Percentiles rank a stretch among this genome's conserved stretches.
Evolutionary conservation across 2,113 vertebrate genomes (phyloP).

Genomic region (Coracopsis vasa): DNA sequence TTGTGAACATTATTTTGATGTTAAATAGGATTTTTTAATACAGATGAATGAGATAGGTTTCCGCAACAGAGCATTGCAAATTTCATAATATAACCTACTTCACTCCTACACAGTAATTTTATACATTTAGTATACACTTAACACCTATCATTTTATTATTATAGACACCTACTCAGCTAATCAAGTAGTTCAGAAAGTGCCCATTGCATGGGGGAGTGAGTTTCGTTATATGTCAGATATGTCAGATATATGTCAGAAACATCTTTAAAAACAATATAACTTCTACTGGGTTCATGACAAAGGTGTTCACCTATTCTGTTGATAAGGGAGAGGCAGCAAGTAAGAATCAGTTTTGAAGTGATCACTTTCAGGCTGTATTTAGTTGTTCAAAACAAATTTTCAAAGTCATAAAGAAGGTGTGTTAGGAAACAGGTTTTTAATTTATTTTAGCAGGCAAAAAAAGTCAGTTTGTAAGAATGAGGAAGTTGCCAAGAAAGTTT

Average conservation of each 20-base stretch:
- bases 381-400: background rate
- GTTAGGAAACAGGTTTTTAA: background rate
- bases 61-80: background rate
- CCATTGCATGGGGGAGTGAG: background rate
- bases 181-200: background rate
- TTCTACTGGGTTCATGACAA: background rate
- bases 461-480: background rate
- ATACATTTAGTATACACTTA: background rate
- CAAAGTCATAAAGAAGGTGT: fast-evolving
- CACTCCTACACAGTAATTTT: background rate
- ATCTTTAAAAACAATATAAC: background rate
- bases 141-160: background rate
- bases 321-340: background rate
- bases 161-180: background rate
- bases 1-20: background rate
- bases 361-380: background rate
- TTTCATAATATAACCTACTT: background rate
- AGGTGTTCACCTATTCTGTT: background rate
- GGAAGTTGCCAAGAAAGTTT: fast-evolving
- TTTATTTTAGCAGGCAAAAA: background rate
- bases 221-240: background rate
- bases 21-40: background rate
- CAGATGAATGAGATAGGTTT: background rate
- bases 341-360: background rate
- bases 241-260: background rate